Percentiles rank a stretch among this genome's conserved stretches.
phyloP scores from a whole-genome alignment of 92 coral and sea anemone genomes.

The Epizoanthus illoricatus region DNA sequence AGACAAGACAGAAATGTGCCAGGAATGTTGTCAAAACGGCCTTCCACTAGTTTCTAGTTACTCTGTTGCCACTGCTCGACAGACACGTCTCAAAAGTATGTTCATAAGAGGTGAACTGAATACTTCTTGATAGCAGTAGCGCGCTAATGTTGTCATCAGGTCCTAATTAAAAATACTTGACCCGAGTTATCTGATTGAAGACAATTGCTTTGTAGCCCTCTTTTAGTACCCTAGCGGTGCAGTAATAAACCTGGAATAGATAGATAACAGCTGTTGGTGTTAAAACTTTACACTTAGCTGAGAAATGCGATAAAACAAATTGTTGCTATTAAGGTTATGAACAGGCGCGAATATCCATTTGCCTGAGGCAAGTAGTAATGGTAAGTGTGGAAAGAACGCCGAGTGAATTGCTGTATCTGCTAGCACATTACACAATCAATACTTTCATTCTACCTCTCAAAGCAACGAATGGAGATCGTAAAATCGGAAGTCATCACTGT shows the following conservation, averaged over 20 bases:
- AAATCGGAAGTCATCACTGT: constrained; percentile 56
- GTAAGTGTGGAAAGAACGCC: not conserved
- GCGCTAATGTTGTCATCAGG: constrained; percentile 26
- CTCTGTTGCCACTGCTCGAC: not conserved
- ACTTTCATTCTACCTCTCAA: not conserved
- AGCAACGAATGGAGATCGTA: constrained; percentile 47
- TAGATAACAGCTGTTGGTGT: constrained; percentile 32
- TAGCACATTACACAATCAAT: not conserved
- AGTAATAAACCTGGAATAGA: constrained; percentile 10
- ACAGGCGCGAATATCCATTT: not conserved
- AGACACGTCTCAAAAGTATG: not conserved
- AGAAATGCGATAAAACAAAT: not conserved
- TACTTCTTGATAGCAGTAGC: not conserved
- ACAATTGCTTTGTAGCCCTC: not conserved
- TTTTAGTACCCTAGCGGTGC: too few species aligned
- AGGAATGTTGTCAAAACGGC: constrained; percentile 10
- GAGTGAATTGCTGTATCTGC: not conserved
- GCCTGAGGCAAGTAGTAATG: not conserved
- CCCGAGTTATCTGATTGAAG: not conserved
- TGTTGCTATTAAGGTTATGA: not conserved
- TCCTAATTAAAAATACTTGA: not conserved
- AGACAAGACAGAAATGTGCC: not conserved
- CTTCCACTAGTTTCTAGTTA: not conserved
- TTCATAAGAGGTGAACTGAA: not conserved
- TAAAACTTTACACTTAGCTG: constrained; percentile 12